Percentiles rank a stretch among this genome's conserved stretches.
Conservation (phyloP, 1,140 invertebrate genomes). For the Bombus sibiricus region DNA sequence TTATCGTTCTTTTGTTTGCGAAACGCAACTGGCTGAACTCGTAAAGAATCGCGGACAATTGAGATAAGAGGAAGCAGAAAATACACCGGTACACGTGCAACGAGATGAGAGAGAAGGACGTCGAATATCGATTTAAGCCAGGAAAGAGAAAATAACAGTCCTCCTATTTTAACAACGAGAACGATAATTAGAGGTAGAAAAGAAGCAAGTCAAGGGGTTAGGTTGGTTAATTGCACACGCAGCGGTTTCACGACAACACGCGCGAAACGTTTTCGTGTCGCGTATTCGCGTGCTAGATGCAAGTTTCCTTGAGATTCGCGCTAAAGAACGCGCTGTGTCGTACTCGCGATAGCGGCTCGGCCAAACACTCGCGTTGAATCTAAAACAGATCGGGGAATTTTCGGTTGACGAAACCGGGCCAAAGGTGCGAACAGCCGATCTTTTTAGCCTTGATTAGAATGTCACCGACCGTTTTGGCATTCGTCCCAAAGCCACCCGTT, state of each 20-base stretch:
- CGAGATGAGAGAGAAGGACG: too few species aligned
- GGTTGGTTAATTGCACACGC: neutral
- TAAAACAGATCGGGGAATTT: constrained; percentile 21
- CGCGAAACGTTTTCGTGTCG: neutral
- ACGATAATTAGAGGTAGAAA: neutral
- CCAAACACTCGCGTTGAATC: neutral
- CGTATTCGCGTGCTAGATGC: neutral
- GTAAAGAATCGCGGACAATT: neutral
- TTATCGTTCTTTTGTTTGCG: neutral
- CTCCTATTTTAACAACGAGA: neutral
- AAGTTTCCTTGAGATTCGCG: neutral
- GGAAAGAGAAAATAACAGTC: neutral
- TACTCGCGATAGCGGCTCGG: neutral
- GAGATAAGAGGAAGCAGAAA: neutral
- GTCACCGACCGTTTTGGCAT: constrained; percentile 52
- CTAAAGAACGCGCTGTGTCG: neutral
- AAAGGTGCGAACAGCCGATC: constrained; percentile 12
- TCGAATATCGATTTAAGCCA: neutral
- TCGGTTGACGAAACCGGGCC: neutral
- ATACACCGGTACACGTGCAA: too few species aligned
- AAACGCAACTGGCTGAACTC: neutral
- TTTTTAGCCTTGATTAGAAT: constrained; percentile 59
- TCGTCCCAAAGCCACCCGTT: constrained; percentile 58
- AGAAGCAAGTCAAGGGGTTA: neutral
- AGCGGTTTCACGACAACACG: neutral